A percentile compares a stretch with the other conserved stretches of the same genome.
Evolutionary conservation across 1,140 invertebrate species (phyloP).

Genomic region (Leptinotarsa lineolata): DNA sequence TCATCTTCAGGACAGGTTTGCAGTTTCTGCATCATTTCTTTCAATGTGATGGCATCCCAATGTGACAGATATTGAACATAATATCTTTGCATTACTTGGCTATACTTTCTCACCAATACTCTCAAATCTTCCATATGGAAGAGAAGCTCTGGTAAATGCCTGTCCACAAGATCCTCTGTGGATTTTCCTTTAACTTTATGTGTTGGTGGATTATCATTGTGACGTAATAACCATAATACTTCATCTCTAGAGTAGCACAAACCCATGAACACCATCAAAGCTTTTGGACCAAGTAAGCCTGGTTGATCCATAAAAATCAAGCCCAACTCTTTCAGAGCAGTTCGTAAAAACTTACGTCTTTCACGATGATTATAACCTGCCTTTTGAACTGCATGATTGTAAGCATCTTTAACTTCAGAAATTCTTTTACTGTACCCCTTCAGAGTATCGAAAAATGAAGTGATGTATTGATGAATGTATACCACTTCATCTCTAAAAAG

Average conservation of each 20-base stretch:
- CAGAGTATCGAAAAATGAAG: conserved; percentile 90
- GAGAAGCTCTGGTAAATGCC: conserved; percentile 94
- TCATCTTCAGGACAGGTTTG: conserved; percentile 92
- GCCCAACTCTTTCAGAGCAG: conserved; percentile 92
- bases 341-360: conserved; percentile 92
- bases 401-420: conserved; percentile 93
- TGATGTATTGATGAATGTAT: conserved; percentile 92
- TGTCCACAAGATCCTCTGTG: conserved; percentile 87
- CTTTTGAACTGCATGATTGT: conserved; percentile 86
- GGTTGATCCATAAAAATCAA: conserved; percentile 97
- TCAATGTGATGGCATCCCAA: conserved; percentile 91
- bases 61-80: conserved; percentile 96
- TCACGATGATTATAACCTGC: conserved; percentile 91
- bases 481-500: conserved; percentile 97
- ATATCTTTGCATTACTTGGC: conserved; percentile 96
- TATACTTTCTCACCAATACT: conserved; percentile 90
- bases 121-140: conserved; percentile 98
- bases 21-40: conserved; percentile 88
- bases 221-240: conserved; percentile 94
- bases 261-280: conserved; percentile 95
- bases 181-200: conserved; percentile 82
- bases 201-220: conserved; percentile 92
- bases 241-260: conserved; percentile 95
- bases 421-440: conserved; percentile 94
- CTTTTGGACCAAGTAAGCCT: conserved; percentile 94